These are phyloP conservation scores for Amphilophus citrinellus DNA, from an alignment of 2,113 vertebrate genomes.

Conservation along the genomic window DNA sequence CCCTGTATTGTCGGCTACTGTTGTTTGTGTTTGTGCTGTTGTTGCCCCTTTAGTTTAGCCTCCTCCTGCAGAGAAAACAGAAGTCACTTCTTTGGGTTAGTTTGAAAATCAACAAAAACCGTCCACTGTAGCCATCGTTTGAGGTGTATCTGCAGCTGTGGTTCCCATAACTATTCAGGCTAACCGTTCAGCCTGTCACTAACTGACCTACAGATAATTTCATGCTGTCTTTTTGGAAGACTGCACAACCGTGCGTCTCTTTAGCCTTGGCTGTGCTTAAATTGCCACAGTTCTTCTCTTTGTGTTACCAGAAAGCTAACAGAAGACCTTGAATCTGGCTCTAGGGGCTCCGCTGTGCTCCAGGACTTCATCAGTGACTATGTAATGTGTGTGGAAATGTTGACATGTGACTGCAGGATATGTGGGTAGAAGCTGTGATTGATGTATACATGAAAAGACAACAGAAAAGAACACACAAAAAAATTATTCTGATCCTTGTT, in stretches of 20 bases:
- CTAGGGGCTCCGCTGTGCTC: too few species aligned
- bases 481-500: background rate
- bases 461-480: background rate
- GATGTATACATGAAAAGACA: slow-evolving; percentile 6
- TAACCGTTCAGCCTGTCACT: background rate
- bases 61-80: background rate
- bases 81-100: background rate
- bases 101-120: background rate
- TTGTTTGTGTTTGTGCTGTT: background rate
- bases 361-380: background rate
- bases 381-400: background rate
- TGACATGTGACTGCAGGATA: background rate
- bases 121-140: background rate
- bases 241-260: background rate
- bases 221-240: background rate
- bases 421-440: background rate
- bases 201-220: background rate
- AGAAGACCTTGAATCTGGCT: too few species aligned
- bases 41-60: background rate
- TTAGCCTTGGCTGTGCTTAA: background rate
- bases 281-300: background rate
- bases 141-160: background rate
- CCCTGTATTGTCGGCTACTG: background rate
- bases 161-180: background rate
- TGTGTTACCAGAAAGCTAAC: too few species aligned